Conservation (phyloP, 2,888 invertebrate genomes). For the Platynereis dumerilii region DNA sequence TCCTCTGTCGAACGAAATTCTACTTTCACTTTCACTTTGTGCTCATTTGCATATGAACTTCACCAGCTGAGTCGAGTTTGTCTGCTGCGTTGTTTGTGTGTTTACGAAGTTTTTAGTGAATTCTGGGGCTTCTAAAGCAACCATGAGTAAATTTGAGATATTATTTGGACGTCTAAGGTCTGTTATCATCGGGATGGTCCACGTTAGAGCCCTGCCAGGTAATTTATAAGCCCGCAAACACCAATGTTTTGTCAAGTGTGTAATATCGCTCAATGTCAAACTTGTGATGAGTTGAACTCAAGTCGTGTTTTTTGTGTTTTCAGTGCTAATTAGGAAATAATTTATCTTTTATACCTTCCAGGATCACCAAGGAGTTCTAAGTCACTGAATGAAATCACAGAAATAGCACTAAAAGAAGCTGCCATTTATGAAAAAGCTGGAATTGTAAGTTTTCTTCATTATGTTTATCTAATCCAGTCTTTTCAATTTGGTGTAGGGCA, state of each 20-base stretch:
- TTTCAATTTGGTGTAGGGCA: too few relatives aligned
- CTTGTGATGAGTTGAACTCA: too few relatives aligned
- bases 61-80: too few relatives aligned
- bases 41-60: too few relatives aligned
- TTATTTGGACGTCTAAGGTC: slow-evolving; percentile 18
- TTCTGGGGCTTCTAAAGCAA: too few relatives aligned
- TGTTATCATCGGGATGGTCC: slow-evolving; percentile 75
- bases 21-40: too few relatives aligned
- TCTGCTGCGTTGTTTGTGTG: too few relatives aligned
- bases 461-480: background rate
- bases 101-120: too few relatives aligned
- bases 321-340: too few relatives aligned
- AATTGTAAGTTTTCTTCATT: slow-evolving; percentile 49
- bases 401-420: slow-evolving; percentile 71
- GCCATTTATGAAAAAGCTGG: slow-evolving; percentile 69
- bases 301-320: too few relatives aligned
- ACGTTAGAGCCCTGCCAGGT: slow-evolving; percentile 76
- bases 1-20: too few relatives aligned
- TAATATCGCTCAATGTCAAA: too few relatives aligned
- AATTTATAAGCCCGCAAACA: slow-evolving; percentile 26
- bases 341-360: background rate
- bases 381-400: slow-evolving; percentile 66
- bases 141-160: slow-evolving; percentile 13
- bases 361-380: slow-evolving; percentile 24
- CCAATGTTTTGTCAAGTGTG: background rate